A percentile compares a stretch with the other conserved stretches of the same genome.
Conservation (phyloP, 2,113 vertebrate species). For the Rhinogobius similis region DNA sequence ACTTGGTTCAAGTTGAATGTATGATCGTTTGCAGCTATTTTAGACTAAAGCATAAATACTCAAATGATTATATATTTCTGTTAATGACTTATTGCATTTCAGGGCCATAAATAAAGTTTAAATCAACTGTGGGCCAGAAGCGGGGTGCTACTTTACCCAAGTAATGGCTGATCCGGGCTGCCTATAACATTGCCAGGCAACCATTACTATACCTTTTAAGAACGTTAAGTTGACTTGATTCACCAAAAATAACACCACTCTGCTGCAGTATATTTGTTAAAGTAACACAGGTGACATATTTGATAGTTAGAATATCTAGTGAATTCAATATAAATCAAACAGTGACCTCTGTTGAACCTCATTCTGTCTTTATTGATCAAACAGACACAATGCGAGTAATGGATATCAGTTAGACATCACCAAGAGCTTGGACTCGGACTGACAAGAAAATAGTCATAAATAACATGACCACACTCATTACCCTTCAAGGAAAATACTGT, state of each 20-base stretch:
- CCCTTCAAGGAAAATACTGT: slow-evolving; percentile 68
- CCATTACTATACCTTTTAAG: too few species aligned
- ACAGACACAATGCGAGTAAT: slow-evolving; percentile 53
- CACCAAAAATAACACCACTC: neutral
- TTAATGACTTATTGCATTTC: too few species aligned
- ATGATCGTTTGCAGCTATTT: too few species aligned
- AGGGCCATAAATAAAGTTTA: too few species aligned
- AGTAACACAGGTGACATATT: neutral
- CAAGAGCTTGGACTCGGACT: slow-evolving; percentile 58
- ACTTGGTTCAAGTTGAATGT: neutral
- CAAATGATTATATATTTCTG: too few species aligned
- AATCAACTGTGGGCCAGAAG: too few species aligned
- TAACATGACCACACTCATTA: slow-evolving; percentile 75
- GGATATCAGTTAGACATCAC: slow-evolving; percentile 67
- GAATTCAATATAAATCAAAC: neutral
- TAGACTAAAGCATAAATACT: too few species aligned
- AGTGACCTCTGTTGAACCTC: slow-evolving; percentile 55
- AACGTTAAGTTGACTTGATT: too few species aligned
- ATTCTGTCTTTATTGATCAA: slow-evolving; percentile 53
- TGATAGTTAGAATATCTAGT: neutral
- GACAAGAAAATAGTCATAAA: slow-evolving; percentile 78
- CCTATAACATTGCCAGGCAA: neutral
- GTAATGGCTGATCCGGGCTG: neutral
- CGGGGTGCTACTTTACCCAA: neutral
- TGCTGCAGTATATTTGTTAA: neutral